Percentiles rank a stretch among this genome's conserved stretches.
phyloP scores from a whole-genome alignment of 2,888 invertebrate species.

The Microchrysa polita region DNA sequence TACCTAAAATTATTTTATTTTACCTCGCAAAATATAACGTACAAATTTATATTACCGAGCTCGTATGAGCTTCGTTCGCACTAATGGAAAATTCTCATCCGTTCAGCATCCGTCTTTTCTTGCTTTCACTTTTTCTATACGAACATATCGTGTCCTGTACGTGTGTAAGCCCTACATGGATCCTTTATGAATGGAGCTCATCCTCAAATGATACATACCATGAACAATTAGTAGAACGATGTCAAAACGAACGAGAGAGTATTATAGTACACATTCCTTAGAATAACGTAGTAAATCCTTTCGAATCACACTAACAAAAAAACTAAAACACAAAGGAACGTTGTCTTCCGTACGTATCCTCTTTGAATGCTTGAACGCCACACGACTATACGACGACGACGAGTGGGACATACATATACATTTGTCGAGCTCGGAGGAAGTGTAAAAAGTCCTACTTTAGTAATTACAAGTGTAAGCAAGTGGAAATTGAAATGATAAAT shows the following conservation, averaged over 20 bases:
- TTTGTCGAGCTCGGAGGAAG: not conserved
- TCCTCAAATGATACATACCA: conserved; percentile 3
- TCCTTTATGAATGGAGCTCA: not conserved
- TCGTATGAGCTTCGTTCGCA: not conserved
- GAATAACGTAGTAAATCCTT: no score
- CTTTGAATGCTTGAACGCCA: no score
- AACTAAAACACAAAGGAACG: no score
- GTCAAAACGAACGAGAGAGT: not conserved
- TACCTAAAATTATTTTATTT: no score
- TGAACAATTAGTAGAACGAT: conserved; percentile 18
- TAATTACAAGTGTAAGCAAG: conserved; percentile 37
- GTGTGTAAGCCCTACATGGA: no score
- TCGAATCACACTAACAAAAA: no score
- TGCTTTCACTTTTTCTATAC: not conserved
- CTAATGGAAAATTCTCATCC: not conserved
- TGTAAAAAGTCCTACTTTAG: conserved; percentile 28
- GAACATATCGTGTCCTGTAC: no score
- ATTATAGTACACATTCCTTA: no score
- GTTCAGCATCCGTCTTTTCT: not conserved
- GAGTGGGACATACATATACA: no score
- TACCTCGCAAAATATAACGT: no score
- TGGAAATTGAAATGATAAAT: conserved; percentile 29
- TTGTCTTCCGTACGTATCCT: no score
- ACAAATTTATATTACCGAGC: not conserved
- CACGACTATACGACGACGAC: no score